A percentile compares a stretch with the other conserved stretches of the same genome.
phyloP scores from a whole-genome alignment of 2,888 invertebrate species.

The Mesorhabditis belari region DNA sequence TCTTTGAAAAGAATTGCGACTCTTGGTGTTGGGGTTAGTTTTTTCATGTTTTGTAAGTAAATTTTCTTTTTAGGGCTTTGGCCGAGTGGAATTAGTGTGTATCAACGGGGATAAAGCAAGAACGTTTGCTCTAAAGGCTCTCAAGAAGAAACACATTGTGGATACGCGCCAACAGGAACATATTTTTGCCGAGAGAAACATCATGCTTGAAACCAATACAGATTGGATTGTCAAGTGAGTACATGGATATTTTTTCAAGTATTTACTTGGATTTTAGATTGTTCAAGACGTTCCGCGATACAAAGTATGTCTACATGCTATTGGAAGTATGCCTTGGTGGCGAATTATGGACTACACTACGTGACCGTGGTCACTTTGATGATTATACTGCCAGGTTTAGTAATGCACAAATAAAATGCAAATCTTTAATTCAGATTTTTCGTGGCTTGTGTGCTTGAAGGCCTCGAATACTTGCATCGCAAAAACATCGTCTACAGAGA shows the following conservation, averaged over 20 bases:
- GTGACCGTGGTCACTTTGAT: slow-evolving; percentile 63
- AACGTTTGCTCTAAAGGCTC: slow-evolving; percentile 76
- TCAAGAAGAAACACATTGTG: slow-evolving; percentile 81
- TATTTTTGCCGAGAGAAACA: slow-evolving; percentile 77
- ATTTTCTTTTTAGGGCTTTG: no score
- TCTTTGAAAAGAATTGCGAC: slow-evolving; percentile 77
- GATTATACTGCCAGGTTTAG: slow-evolving; percentile 49
- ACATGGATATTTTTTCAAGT: neutral
- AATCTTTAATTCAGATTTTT: slow-evolving; percentile 74
- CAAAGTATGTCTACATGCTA: slow-evolving; percentile 83
- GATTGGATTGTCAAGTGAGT: slow-evolving; percentile 72
- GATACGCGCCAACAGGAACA: slow-evolving; percentile 82
- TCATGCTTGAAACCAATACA: slow-evolving; percentile 69
- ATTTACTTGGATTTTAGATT: slow-evolving; percentile 65
- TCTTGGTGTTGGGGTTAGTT: slow-evolving; percentile 78
- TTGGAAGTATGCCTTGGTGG: slow-evolving; percentile 92
- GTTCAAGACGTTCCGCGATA: slow-evolving; percentile 84
- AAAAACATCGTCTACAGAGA: slow-evolving; percentile 86
- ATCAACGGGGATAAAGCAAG: slow-evolving; percentile 57
- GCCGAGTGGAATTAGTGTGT: slow-evolving; percentile 66
- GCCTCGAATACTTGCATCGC: slow-evolving; percentile 92
- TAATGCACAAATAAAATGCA: neutral
- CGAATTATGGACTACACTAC: slow-evolving; percentile 87
- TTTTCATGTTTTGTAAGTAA: no score
- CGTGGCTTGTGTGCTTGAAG: slow-evolving; percentile 87